Conservation (phyloP, 2,888 invertebrate genomes). For the Octonoba sinensis region DNA sequence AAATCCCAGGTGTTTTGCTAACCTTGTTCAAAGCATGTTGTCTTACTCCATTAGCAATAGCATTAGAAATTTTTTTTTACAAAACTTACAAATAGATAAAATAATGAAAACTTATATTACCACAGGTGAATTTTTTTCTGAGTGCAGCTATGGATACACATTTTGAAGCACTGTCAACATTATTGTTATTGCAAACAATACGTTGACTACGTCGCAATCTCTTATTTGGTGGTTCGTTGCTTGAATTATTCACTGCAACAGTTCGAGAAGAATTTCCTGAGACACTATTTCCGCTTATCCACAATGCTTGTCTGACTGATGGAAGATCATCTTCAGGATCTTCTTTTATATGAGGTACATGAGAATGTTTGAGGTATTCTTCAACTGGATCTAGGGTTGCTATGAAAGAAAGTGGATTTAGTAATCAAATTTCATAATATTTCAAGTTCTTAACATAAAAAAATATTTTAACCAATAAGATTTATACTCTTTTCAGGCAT, state of each 20-base stretch:
- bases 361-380: slow-evolving; percentile 59
- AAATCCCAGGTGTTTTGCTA: too few species aligned
- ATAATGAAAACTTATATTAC: slow-evolving; percentile 25
- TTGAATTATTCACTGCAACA: slow-evolving; percentile 25
- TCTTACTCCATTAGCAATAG: too few species aligned
- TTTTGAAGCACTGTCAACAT: slow-evolving; percentile 1
- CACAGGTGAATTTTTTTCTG: slow-evolving; percentile 56
- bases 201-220: slow-evolving; percentile 46
- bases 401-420: slow-evolving; percentile 2
- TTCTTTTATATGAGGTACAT: slow-evolving; percentile 48
- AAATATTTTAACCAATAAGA: not conserved
- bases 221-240: slow-evolving; percentile 36
- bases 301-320: slow-evolving; percentile 27
- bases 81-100: slow-evolving; percentile 1
- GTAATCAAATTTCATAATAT: not conserved
- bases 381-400: slow-evolving; percentile 62
- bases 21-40: too few species aligned
- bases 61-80: too few species aligned
- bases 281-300: slow-evolving; percentile 31
- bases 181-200: slow-evolving; percentile 2
- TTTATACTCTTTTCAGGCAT: not conserved
- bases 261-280: slow-evolving; percentile 34
- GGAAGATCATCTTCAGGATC: slow-evolving; percentile 32
- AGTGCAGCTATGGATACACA: slow-evolving; percentile 66
- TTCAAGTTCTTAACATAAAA: not conserved